phyloP scores from a whole-genome alignment of 2,113 vertebrate genomes.

The Poeciliopsis prolifica region DNA sequence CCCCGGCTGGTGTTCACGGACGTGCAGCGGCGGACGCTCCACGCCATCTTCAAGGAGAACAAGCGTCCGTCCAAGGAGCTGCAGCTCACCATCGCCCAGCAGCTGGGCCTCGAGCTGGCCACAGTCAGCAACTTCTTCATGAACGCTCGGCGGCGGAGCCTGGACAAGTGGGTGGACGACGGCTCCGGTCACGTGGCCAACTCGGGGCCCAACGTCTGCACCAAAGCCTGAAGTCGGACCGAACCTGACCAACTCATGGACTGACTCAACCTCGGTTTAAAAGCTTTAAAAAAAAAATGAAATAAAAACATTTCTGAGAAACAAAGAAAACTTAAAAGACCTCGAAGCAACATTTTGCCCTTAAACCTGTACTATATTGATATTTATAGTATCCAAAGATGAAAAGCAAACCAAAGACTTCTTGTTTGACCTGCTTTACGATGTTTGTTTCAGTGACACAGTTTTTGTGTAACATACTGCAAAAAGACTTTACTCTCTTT shows the following conservation, averaged over 20 bases:
- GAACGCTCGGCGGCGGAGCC: conserved; percentile 96
- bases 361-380: conserved; percentile 93
- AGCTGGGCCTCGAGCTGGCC: conserved; percentile 96
- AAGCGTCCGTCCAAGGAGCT: conserved; percentile 99
- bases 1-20: conserved; percentile 98
- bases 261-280: conserved; percentile 87
- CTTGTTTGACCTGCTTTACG: conserved; percentile 91
- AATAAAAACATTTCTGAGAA: conserved; percentile 70
- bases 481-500: conserved; percentile 76
- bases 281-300: conserved; percentile 82
- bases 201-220: conserved; percentile 93
- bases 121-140: conserved; percentile 99
- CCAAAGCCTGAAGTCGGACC: conserved; percentile 96
- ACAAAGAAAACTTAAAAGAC: conserved; percentile 83
- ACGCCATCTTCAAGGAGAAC: conserved; percentile 99
- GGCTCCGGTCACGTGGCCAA: conserved; percentile 88
- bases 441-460: conserved; percentile 89
- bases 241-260: conserved; percentile 80
- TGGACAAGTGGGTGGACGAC: conserved; percentile 99
- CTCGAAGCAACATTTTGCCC: conserved; percentile 94
- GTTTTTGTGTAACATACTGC: conserved; percentile 86
- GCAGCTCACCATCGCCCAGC: conserved; percentile 99
- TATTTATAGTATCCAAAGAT: conserved; percentile 99
- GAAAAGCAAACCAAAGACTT: conserved; percentile 99
- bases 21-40: conserved; percentile 97